Evolutionary conservation across 1,140 invertebrate species (phyloP), one percentile per base, ranked within the genome.

Genomic region (Meloidogyne floridensis): DNA sequence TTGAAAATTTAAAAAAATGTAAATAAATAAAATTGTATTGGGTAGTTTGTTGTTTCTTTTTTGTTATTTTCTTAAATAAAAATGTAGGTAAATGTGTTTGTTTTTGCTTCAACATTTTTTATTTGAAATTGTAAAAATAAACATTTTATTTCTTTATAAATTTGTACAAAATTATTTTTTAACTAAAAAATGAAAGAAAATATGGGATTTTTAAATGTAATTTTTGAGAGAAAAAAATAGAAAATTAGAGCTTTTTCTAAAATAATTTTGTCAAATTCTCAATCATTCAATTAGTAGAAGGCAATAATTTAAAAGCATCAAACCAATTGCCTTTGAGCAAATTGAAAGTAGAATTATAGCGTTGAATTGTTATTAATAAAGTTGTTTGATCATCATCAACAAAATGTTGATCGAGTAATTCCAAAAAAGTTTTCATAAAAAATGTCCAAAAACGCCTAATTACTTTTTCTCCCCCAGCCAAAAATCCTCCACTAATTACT

Each of bases 321-420:
- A 86, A 86, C 85, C 85, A 86, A 20, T 82, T 86, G 32, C 86
- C 85, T 47, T 53, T 53, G 13, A 86, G 47, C 20, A 86, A 77
- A 72, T 87, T 84, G 56, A 86, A 86, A 42, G 59, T 71, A 56
- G 75, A 74, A 10, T 43, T 32, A 69, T 86, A 86, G 20, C 80
- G 69, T 56, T 69, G 32, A 32, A 86, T 87, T 13, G 82, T 85
- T 56, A 87, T 69, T 9, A 86, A 51, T 54, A 86, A 56, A 3
- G 82, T 86, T 20, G 86, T 86, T 85, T 84, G 84, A 77, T 86
- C 85, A 80, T 86, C 85, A 77, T 86, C 85, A 20, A 86, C 81
- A 72, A 80, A 84, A 11, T 69, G 32, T 13, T 69, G 11, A 79
- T 87, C 86, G 11, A 86, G 56, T 72, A 86, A 59, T 18, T 75